Conservation (phyloP, 2,113 vertebrate genomes). For the Microcebus ravelobensis region DNA sequence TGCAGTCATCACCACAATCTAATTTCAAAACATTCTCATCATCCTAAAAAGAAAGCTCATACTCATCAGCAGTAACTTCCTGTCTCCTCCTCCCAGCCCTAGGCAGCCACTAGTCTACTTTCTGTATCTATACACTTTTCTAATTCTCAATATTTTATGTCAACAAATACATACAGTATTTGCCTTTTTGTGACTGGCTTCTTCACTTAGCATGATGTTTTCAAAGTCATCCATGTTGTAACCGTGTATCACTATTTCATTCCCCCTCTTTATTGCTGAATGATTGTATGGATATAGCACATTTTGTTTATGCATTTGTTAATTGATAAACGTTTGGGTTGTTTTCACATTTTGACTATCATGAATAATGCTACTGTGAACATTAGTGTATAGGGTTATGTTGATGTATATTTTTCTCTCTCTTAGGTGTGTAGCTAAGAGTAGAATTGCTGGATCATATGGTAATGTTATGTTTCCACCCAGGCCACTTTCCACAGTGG, state of each 20-base stretch:
- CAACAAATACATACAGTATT: not conserved
- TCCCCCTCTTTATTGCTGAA: not conserved
- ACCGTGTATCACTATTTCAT: not conserved
- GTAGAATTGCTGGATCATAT: not conserved
- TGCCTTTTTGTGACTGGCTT: not conserved
- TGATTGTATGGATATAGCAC: not conserved
- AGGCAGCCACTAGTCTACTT: not conserved
- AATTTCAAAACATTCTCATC: not conserved
- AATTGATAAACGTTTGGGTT: not conserved
- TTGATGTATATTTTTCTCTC: not conserved
- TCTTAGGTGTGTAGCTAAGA: not conserved
- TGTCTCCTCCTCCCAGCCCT: not conserved
- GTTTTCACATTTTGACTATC: not conserved
- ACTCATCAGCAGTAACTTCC: not conserved
- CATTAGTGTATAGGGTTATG: not conserved
- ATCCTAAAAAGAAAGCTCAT: not conserved
- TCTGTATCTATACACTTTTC: not conserved
- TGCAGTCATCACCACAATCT: not conserved
- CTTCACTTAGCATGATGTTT: not conserved
- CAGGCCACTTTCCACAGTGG: not conserved
- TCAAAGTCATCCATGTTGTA: not conserved
- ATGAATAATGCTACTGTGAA: not conserved
- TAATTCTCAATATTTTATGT: not conserved
- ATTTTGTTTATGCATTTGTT: not conserved
- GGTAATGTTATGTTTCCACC: not conserved